phyloP scores from a whole-genome alignment of 2,113 vertebrate genomes.

The Sporophila hypoxantha region DNA sequence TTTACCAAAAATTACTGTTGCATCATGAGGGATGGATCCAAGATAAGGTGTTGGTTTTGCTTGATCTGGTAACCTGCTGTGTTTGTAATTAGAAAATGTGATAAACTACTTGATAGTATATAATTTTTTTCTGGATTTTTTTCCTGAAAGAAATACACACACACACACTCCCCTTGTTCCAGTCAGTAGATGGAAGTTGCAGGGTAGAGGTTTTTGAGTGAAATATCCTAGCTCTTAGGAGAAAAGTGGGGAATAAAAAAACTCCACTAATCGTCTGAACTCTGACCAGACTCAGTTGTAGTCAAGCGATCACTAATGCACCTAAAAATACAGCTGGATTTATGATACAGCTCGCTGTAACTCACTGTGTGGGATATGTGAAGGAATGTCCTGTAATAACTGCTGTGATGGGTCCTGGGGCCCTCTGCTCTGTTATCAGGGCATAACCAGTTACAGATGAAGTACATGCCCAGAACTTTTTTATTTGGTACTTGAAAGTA shows the following conservation, averaged over 20 bases:
- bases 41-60: neutral
- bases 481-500: neutral
- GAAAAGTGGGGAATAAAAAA: neutral
- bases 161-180: too few species aligned
- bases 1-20: neutral
- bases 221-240: neutral
- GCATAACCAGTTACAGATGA: neutral
- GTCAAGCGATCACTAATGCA: slow-evolving; percentile 25
- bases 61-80: neutral
- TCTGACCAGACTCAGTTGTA: neutral
- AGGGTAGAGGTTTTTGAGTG: neutral
- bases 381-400: slow-evolving; percentile 60
- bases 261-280: neutral
- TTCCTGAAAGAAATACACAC: neutral
- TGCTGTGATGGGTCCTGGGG: slow-evolving; percentile 39
- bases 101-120: neutral
- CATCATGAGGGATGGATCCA: neutral
- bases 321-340: slow-evolving; percentile 58
- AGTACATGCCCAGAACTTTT: neutral
- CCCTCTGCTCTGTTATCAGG: slow-evolving; percentile 37
- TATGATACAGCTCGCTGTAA: slow-evolving; percentile 12
- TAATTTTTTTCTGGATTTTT: neutral
- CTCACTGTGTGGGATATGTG: slow-evolving; percentile 35
- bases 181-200: neutral
- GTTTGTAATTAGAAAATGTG: neutral